phyloP scores from a whole-genome alignment of 30 jellyfish, hydroid and myxozoan species.

The Cassiopea andromeda region DNA sequence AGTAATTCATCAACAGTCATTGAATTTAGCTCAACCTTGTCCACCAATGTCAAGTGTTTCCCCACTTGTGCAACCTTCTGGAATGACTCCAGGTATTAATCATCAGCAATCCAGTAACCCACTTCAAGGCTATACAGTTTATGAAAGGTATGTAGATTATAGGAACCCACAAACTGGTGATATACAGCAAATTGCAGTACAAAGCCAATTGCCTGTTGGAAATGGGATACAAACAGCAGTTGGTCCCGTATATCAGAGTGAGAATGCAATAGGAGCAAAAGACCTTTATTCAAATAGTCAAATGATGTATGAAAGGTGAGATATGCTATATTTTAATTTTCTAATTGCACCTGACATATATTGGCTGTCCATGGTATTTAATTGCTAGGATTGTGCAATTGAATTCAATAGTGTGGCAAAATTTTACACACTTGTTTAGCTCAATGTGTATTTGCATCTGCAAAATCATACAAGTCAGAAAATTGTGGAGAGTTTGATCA shows the following conservation, averaged over 20 bases:
- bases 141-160: constrained; percentile 59
- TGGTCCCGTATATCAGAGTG: constrained; percentile 8
- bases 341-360: too few relatives aligned
- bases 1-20: constrained; percentile 22
- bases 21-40: constrained; percentile 4
- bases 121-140: constrained; percentile 42
- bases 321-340: background rate
- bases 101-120: constrained; percentile 9
- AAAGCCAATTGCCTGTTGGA: constrained; percentile 9
- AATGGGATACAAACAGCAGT: background rate
- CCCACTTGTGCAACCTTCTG: constrained; percentile 16
- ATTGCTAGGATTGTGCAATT: too few relatives aligned
- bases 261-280: constrained; percentile 4
- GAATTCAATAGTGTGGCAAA: too few relatives aligned
- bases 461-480: too few relatives aligned
- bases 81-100: constrained; percentile 1
- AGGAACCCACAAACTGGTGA: constrained; percentile 48
- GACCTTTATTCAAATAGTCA: constrained; percentile 58
- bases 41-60: constrained; percentile 20
- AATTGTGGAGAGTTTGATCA: too few relatives aligned
- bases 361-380: too few relatives aligned
- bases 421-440: too few relatives aligned
- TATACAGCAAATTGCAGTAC: background rate
- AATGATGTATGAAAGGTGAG: constrained; percentile 48
- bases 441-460: too few relatives aligned